phyloP scores from a whole-genome alignment of 2,113 vertebrate species.

The Isichthys henryi region DNA sequence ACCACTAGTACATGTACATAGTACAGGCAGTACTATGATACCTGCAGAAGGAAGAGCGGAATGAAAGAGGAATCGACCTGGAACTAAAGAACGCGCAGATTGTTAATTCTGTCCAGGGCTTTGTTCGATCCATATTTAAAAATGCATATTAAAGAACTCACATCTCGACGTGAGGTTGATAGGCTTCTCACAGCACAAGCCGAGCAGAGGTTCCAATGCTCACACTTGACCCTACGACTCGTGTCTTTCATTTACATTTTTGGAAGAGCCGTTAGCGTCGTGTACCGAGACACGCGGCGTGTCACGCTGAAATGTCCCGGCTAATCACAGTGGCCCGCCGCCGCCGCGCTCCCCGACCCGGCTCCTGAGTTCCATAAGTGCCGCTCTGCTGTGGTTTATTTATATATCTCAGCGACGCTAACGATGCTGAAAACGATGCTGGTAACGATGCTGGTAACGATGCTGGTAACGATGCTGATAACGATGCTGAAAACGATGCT shows the following conservation, averaged over 20 bases:
- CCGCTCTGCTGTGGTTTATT: conserved; percentile 1
- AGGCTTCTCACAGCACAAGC: background rate
- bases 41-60: background rate
- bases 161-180: background rate
- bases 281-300: background rate
- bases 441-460: background rate
- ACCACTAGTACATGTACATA: no score
- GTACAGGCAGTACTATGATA: background rate
- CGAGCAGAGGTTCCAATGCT: no score
- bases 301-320: background rate
- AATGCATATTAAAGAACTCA: background rate
- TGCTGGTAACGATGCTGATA: no score
- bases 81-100: background rate
- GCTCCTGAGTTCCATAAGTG: background rate
- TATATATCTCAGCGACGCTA: conserved; percentile 26
- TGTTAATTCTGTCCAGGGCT: background rate
- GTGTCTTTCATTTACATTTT: background rate
- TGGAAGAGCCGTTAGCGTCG: background rate
- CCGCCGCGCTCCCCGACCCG: background rate
- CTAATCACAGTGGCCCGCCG: background rate
- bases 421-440: conserved; percentile 29
- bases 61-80: background rate
- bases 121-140: background rate
- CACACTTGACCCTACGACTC: background rate
- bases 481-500: background rate